Evolutionary conservation across 92 coral and sea anemone genomes (phyloP).

Genomic region (Siderastrea siderea): DNA sequence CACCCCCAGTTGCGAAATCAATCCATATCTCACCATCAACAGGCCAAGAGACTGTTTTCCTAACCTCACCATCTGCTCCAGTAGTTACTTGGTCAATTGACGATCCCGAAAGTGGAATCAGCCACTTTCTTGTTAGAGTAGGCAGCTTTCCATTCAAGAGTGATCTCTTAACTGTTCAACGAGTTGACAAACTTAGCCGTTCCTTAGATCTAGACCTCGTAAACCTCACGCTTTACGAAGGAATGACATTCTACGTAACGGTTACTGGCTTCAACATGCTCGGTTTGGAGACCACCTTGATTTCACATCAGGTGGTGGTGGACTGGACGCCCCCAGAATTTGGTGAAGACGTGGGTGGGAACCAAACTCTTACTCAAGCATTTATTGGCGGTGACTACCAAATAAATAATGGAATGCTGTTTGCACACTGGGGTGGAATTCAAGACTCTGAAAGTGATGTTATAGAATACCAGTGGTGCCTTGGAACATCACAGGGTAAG

Average conservation of each 20-base stretch:
- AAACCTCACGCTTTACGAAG: constrained; percentile 81
- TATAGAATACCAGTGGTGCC: constrained; percentile 85
- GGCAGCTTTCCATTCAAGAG: constrained; percentile 85
- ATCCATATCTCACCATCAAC: constrained; percentile 74
- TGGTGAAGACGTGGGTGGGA: constrained; percentile 89
- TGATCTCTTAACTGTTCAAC: constrained; percentile 67
- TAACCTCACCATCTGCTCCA: constrained; percentile 82
- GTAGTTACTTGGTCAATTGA: constrained; percentile 89
- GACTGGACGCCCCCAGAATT: constrained; percentile 92
- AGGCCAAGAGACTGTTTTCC: constrained; percentile 77
- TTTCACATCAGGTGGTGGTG: constrained; percentile 91
- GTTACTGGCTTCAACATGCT: constrained; percentile 87
- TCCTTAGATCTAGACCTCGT: constrained; percentile 81
- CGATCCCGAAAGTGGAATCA: constrained; percentile 91
- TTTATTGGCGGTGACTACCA: constrained; percentile 80
- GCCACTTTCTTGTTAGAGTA: constrained; percentile 76
- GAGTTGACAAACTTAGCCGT: constrained; percentile 65
- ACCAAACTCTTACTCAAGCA: constrained; percentile 51
- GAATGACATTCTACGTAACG: constrained; percentile 83
- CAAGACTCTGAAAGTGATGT: constrained; percentile 86
- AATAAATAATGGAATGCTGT: constrained; percentile 37
- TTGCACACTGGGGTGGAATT: constrained; percentile 91
- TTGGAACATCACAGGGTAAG: constrained; percentile 90
- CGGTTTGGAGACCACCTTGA: constrained; percentile 80
- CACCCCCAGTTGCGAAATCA: constrained; percentile 75